These are phyloP conservation scores for human DNA, from an alignment of 2,113 vertebrate species.

Conservation along the genomic window DNA sequence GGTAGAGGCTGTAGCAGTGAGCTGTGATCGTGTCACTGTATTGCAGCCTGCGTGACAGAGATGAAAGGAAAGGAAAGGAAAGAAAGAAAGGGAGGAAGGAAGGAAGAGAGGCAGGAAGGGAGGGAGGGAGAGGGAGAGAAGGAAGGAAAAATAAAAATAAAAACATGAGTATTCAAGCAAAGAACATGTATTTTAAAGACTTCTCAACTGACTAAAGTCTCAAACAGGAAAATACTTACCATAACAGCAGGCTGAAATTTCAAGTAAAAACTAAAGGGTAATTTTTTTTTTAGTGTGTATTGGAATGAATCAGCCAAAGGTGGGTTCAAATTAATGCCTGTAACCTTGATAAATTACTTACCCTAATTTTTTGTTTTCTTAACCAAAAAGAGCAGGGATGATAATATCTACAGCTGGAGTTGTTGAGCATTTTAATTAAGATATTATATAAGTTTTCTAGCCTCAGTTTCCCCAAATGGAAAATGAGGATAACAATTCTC, in stretches of 20 bases:
- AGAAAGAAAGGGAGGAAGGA: too few relatives aligned
- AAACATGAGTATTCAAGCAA: background rate
- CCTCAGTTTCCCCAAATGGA: background rate
- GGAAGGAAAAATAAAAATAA: too few relatives aligned
- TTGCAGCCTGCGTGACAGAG: too few relatives aligned
- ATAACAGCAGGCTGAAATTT: background rate
- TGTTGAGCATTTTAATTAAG: background rate
- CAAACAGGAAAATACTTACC: conserved; percentile 22
- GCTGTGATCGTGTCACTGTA: too few relatives aligned
- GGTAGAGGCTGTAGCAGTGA: too few relatives aligned
- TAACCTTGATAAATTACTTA: background rate
- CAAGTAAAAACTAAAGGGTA: background rate
- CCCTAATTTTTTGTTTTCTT: background rate
- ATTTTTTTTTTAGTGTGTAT: background rate
- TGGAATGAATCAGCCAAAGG: background rate
- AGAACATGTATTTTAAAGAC: background rate
- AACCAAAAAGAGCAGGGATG: background rate
- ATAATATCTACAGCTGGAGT: background rate
- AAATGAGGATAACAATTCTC: background rate
- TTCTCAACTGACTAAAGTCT: background rate
- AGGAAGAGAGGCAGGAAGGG: too few relatives aligned
- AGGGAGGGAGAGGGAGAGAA: too few relatives aligned
- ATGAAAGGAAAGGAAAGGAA: too few relatives aligned
- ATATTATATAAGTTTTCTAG: background rate
- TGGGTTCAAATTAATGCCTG: background rate